phyloP scores from a whole-genome alignment of 1,140 invertebrate genomes.

The Trinorchestia longiramus region DNA sequence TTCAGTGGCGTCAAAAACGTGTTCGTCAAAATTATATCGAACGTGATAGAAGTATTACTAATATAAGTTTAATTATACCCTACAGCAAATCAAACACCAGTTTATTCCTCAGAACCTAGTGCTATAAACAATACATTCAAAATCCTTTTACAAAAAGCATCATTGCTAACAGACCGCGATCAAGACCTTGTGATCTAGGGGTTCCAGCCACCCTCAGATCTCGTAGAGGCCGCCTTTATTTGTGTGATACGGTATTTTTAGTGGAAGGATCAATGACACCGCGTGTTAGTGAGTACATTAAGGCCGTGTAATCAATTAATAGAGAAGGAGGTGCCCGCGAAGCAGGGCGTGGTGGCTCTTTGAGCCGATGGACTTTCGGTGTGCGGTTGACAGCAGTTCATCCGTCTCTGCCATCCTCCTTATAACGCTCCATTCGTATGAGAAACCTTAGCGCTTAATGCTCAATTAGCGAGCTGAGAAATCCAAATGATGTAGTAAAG shows the following conservation, averaged over 20 bases:
- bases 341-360: not conserved
- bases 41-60: too few relatives aligned
- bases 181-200: not conserved
- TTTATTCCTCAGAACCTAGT: too few relatives aligned
- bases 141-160: too few relatives aligned
- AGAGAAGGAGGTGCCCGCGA: not conserved
- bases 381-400: conserved; percentile 2
- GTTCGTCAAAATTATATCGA: too few relatives aligned
- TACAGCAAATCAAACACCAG: too few relatives aligned
- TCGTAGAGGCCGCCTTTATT: not conserved
- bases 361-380: not conserved
- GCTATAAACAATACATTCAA: too few relatives aligned
- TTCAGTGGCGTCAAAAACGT: too few relatives aligned
- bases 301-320: not conserved
- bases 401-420: conserved; percentile 32
- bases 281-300: not conserved
- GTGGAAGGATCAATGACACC: not conserved
- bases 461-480: conserved; percentile 22
- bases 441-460: not conserved
- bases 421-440: conserved; percentile 1
- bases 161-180: too few relatives aligned
- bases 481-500: not conserved
- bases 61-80: too few relatives aligned
- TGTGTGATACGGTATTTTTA: not conserved
- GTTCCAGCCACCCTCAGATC: not conserved